These are phyloP conservation scores for Paramisgurnus dabryanus DNA, from an alignment of 2,113 vertebrate species.

Conservation along the genomic window DNA sequence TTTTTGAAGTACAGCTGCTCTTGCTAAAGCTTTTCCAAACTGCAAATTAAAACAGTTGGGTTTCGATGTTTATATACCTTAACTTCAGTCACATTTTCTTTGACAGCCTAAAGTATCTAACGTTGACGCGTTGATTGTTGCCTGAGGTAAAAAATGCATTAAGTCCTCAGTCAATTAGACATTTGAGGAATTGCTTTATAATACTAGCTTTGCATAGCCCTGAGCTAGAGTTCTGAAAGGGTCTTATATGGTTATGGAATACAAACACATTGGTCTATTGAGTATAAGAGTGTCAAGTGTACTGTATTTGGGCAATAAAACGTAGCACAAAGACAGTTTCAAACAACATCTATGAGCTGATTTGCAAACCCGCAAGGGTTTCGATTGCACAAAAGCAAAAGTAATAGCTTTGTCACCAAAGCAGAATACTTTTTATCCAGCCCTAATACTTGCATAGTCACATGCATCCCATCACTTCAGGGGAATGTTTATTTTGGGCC, in stretches of 20 bases:
- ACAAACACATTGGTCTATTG: background rate
- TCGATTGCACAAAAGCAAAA: background rate
- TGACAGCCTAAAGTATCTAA: slow-evolving; percentile 2
- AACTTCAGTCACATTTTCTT: background rate
- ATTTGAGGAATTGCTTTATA: slow-evolving; percentile 3
- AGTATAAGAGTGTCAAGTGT: background rate
- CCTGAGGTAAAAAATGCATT: background rate
- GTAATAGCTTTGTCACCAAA: background rate
- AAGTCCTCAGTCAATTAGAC: background rate
- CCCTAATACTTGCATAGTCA: slow-evolving; percentile 17
- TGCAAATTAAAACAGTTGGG: slow-evolving; percentile 48
- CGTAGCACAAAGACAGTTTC: too few species aligned
- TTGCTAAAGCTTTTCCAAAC: slow-evolving; percentile 37
- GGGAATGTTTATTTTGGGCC: slow-evolving; percentile 22
- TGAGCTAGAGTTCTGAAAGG: background rate
- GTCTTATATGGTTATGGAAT: background rate
- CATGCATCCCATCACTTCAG: slow-evolving; percentile 11
- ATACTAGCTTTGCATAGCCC: slow-evolving; percentile 1
- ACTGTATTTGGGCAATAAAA: too few species aligned
- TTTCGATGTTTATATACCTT: slow-evolving; percentile 1
- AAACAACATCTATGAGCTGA: too few species aligned
- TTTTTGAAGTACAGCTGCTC: slow-evolving; percentile 67
- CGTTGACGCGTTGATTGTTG: background rate
- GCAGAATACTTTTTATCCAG: background rate
- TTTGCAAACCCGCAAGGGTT: too few species aligned